Base-by-base conservation (phyloP, 2,113 vertebrate genomes). In the Oreotrochilus melanogaster region DNA sequence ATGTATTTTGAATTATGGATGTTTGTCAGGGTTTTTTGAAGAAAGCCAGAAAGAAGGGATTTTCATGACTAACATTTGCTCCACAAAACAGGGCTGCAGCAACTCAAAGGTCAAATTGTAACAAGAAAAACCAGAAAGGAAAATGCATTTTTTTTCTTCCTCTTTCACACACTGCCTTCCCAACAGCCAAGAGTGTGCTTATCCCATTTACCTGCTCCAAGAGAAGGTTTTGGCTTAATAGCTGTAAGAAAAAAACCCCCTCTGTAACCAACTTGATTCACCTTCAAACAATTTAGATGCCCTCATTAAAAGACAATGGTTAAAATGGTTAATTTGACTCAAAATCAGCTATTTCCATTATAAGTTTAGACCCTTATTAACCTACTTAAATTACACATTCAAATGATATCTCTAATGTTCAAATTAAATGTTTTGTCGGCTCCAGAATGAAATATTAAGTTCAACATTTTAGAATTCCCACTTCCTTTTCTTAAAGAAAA, bases 381-480 rank as follows among this genome's bases (percentile, higher is more conserved):
- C 54, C 61, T 84, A 84, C 33, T 71, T 74, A 71, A 71, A 81
- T 54, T 24, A 71, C 74, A 75, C 16, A 27, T 78, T 74, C 31
- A 93, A 50, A 30, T 66, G 15, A 66, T 56, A 66, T 45, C 37
- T 87, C 33, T 65, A 48, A 62, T 54, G 51, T 48, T 76, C 73
- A 86, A 96, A 91, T 72, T 7, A 78, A 70, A 67, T 51, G 27
- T 84, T 93, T 80, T 76, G n/a, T 89, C 64, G 89, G 53, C 30
- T 88, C 17, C 21, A 51, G 45, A 86, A 75, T n/a, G 51, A 90
- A 88, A 58, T 8, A 33, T 33, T 33, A 69, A 37, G 18, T 27
- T 7, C 65, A 80, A 69, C 18, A 43, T 35, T 56, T 65, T 35
- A 87, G 23, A 48, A 14, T 45, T 86, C 24, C 11, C 4, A 19